Conservation (phyloP, 2,113 vertebrate genomes). For the Corythornis cristatus region DNA sequence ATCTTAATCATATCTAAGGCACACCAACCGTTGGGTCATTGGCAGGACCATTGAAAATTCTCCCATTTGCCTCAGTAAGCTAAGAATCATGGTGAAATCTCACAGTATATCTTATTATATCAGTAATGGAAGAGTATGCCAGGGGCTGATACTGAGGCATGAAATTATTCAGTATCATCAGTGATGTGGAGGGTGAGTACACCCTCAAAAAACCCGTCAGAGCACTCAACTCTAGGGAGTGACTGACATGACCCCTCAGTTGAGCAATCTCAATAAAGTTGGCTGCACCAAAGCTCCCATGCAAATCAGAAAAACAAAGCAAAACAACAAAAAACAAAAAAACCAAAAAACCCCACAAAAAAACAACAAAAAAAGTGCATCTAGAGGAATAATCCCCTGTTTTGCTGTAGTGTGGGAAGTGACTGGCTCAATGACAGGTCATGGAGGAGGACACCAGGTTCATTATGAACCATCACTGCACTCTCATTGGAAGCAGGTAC, state of each 20-base stretch:
- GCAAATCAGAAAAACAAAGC: neutral
- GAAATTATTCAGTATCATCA: neutral
- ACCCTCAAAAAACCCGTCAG: fast-evolving
- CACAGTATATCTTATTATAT: fast-evolving
- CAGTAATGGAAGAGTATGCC: neutral
- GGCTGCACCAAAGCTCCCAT: neutral
- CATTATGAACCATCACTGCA: fast-evolving
- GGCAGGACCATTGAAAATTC: neutral
- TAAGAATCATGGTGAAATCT: neutral
- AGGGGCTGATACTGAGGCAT: neutral
- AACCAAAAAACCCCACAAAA: no score
- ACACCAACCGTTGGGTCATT: neutral
- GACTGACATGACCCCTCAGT: fast-evolving
- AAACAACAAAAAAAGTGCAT: neutral
- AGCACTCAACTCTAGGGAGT: no score
- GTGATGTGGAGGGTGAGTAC: fast-evolving
- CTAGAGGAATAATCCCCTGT: neutral
- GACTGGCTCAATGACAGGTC: fast-evolving
- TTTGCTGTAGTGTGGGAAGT: neutral
- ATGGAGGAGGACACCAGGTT: fast-evolving
- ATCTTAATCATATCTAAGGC: neutral
- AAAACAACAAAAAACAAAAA: no score
- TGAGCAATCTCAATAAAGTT: neutral
- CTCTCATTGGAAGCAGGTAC: neutral
- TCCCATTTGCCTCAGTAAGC: neutral